Evolutionary conservation across 2,797 vertebrate species (phyloP).

Genomic region (Syncerus caffer): DNA sequence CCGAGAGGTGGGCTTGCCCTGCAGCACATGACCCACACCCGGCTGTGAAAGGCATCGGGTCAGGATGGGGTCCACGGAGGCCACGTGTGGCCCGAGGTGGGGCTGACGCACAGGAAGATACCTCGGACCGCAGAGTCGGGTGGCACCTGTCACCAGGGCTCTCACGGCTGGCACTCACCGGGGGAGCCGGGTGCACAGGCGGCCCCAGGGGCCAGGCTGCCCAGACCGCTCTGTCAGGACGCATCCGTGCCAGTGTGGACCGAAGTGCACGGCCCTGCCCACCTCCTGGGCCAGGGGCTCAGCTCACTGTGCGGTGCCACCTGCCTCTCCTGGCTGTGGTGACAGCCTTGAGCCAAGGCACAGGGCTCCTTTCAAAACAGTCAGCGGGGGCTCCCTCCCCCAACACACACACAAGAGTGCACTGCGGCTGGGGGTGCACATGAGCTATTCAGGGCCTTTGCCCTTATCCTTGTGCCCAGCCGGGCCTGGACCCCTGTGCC

Average conservation of each 20-base stretch:
- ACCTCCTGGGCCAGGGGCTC: neutral
- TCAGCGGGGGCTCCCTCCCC: too few species aligned
- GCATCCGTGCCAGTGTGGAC: neutral
- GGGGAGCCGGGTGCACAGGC: too few species aligned
- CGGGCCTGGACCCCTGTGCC: too few species aligned
- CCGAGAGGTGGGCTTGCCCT: neutral
- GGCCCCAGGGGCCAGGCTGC: neutral
- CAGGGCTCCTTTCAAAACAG: neutral
- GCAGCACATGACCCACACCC: neutral
- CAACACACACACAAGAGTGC: neutral
- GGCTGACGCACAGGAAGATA: neutral
- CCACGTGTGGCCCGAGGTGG: rapidly evolving
- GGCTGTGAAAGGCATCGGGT: neutral
- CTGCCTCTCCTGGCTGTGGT: neutral
- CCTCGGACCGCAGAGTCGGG: rapidly evolving
- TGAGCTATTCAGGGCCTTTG: neutral
- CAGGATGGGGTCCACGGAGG: neutral
- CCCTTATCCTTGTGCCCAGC: neutral
- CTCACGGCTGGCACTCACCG: neutral
- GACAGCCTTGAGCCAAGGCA: neutral
- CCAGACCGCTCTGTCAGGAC: rapidly evolving
- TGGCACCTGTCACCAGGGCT: rapidly evolving
- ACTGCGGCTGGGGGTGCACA: too few species aligned
- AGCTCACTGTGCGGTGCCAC: neutral
- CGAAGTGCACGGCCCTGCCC: neutral